Conservation (phyloP, 2,113 vertebrate species). For the Rousettus leschenaultii region DNA sequence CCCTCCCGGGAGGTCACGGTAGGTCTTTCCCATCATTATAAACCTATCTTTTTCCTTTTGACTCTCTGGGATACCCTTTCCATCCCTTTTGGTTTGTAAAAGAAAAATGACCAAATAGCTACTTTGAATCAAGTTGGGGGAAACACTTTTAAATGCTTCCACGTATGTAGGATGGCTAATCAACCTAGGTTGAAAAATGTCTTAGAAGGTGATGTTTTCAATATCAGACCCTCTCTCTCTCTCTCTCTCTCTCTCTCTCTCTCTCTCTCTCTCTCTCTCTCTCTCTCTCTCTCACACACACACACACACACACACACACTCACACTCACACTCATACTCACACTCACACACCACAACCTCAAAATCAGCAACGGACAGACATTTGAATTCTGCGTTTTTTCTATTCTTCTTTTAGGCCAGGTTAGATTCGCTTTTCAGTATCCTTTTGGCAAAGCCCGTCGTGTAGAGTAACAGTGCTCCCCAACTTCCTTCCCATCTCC, state of each 20-base stretch:
- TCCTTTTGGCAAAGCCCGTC: neutral
- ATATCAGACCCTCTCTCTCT: neutral
- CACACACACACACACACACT: too few species aligned
- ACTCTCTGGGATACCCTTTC: neutral
- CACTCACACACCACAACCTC: neutral
- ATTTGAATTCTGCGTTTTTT: neutral
- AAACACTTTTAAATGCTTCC: neutral
- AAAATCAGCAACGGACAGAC: neutral
- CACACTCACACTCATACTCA: too few species aligned
- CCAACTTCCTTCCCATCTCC: neutral
- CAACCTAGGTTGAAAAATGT: neutral
- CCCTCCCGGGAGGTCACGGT: neutral
- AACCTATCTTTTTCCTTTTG: neutral
- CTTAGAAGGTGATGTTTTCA: neutral
- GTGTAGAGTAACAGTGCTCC: neutral
- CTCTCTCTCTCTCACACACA: too few species aligned
- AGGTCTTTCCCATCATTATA: neutral
- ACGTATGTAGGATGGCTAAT: neutral
- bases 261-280: too few species aligned
- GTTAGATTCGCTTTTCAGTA: neutral
- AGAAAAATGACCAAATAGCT: neutral
- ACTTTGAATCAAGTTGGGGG: neutral
- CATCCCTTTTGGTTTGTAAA: neutral
- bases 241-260: too few species aligned
- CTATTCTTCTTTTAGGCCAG: neutral